Evolutionary conservation across 1,140 invertebrate genomes (phyloP).

Genomic region (Megalonaias nervosa): DNA sequence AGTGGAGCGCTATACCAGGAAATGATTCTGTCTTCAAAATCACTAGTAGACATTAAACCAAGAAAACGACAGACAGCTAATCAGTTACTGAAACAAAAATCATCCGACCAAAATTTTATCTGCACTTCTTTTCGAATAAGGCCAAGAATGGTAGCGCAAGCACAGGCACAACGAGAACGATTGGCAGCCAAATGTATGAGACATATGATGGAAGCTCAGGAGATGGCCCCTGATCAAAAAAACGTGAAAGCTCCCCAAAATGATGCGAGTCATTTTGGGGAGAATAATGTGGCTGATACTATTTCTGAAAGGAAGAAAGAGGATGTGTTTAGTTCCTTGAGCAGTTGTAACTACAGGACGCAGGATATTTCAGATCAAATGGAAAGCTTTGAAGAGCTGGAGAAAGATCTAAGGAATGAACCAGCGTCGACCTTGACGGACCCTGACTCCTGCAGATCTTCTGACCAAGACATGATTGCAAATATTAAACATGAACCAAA

Average conservation of each 20-base stretch:
- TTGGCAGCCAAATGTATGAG: conserved; percentile 24
- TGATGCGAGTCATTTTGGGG: conserved; percentile 39
- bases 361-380: conserved; percentile 15
- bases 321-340: conserved; percentile 4
- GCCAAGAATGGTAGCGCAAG: conserved; percentile 32
- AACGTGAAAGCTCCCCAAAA: conserved; percentile 41
- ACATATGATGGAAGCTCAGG: conserved; percentile 36
- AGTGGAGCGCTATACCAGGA: conserved; percentile 54
- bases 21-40: conserved; percentile 58
- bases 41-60: conserved; percentile 55
- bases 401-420: background rate
- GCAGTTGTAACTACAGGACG: conserved; percentile 17
- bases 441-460: background rate
- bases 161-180: conserved; percentile 35
- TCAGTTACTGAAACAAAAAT: conserved; percentile 55
- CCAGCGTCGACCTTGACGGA: background rate
- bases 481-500: background rate
- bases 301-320: background rate
- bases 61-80: conserved; percentile 48
- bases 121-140: conserved; percentile 61
- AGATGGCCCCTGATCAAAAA: conserved; percentile 18
- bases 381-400: conserved; percentile 6
- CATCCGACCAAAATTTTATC: conserved; percentile 51
- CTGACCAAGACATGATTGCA: background rate
- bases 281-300: conserved; percentile 11